These are phyloP conservation scores for Sialis lutaria DNA, from an alignment of 2,888 invertebrate species.

Conservation along the genomic window DNA sequence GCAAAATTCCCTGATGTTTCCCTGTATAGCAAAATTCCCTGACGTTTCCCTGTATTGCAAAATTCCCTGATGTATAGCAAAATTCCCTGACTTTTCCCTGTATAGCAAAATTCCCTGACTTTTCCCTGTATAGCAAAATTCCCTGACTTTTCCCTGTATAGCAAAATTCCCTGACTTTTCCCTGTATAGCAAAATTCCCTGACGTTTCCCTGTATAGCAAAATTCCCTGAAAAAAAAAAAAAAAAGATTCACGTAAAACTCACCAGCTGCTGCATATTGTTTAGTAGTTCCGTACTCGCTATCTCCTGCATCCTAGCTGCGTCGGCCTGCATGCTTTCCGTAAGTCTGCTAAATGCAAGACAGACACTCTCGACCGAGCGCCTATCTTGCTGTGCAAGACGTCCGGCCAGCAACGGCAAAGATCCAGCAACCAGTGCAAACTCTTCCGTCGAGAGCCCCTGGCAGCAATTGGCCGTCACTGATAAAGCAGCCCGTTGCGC, in stretches of 20 bases:
- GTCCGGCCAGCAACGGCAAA: constrained; percentile 63
- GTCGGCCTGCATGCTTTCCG: constrained; percentile 91
- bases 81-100: too few relatives aligned
- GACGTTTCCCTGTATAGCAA: too few relatives aligned
- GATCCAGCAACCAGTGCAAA: constrained; percentile 86
- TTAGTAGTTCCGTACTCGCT: constrained; percentile 76
- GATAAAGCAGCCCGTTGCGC: constrained; percentile 93
- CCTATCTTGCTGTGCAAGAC: constrained; percentile 80
- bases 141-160: too few relatives aligned
- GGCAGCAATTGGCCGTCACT: constrained; percentile 95
- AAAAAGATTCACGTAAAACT: constrained; percentile 17
- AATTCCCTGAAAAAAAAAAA: neutral
- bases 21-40: too few relatives aligned
- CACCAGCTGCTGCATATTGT: constrained; percentile 83
- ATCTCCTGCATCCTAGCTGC: constrained; percentile 83
- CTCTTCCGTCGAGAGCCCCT: constrained; percentile 84
- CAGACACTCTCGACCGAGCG: constrained; percentile 97
- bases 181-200: too few relatives aligned
- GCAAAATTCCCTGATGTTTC: too few relatives aligned
- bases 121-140: too few relatives aligned
- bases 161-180: too few relatives aligned
- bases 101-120: too few relatives aligned
- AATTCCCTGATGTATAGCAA: too few relatives aligned
- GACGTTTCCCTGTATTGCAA: too few relatives aligned
- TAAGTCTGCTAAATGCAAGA: constrained; percentile 86